Evolutionary conservation across 2,888 invertebrate species (phyloP), one percentile per base, ranked within the genome.

Genomic region (Cheilosia vulpina): DNA sequence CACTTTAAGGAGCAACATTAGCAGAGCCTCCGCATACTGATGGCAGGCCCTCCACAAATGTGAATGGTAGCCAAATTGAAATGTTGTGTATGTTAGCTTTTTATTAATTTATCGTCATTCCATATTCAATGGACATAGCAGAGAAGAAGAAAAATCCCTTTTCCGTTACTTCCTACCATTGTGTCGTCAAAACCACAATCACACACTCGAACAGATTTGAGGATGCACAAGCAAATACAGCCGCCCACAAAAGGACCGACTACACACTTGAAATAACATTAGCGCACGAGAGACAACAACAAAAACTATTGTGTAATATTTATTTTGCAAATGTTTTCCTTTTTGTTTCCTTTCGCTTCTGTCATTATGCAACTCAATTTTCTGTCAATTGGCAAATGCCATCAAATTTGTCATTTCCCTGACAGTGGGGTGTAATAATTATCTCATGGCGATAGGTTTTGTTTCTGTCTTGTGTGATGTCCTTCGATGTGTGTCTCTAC

Each of bases 141-240:
- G 31, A 55, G 31, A 43, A 52, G 9, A 43, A 43, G 34, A 27
- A 57, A 65, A 71, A 19, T 57, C 55, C 52, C 53, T 78, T 68
- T 57, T 57, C n/a, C 43, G n/a, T 31, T 62, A 68, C 55, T 77
- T 79, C 47, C 53, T 69, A 68, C 38, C 53, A 65, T 71, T 77
- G 9, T 38, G 57, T 73, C 73, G 73, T 73, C 73, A 83, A 83
- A 78, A 63, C 78, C 83, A 78, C 82, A 72, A 82, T 62, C 73
- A 68, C 73, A 62, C 31, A 73, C 50, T 73, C 45, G 43, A 57
- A 58, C 34, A 27, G 50, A 58, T 57, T 65, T 52, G 72, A 72
- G 19, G 38, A 38, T 31, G 34, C 38, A 19, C 53, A 27, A 43
- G 34, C 24, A 15, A 27, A 27, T 41, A 71, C 53, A 66, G 15